Percentiles rank a stretch among this genome's conserved stretches.
Conservation (phyloP, 2,888 invertebrate species). For the Lagria hirta region DNA sequence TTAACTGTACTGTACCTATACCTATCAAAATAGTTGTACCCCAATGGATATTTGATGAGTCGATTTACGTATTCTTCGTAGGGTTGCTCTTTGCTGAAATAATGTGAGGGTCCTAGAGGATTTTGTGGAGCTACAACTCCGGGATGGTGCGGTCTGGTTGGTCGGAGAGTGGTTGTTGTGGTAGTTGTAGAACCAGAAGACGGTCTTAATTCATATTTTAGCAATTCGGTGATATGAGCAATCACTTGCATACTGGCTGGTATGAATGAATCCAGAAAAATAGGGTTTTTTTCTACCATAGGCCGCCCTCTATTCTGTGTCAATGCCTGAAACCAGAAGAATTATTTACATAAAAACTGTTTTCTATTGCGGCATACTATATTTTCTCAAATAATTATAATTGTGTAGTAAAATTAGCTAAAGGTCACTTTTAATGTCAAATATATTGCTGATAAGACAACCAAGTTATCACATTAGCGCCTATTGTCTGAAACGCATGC, state of each 20-base stretch:
- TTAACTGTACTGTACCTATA: too few species aligned
- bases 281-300: conserved; percentile 55
- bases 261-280: conserved; percentile 63
- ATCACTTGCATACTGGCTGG: conserved; percentile 71
- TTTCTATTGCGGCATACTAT: too few species aligned
- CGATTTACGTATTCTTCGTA: conserved; percentile 39
- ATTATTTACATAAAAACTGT: too few species aligned
- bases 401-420: too few species aligned
- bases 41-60: conserved; percentile 35
- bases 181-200: conserved; percentile 37
- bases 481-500: too few species aligned
- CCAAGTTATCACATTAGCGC: too few species aligned
- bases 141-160: conserved; percentile 44
- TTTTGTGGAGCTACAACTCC: conserved; percentile 59
- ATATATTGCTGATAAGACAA: too few species aligned
- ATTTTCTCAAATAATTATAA: too few species aligned
- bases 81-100: conserved; percentile 23
- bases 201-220: conserved; percentile 59
- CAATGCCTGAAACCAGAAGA: too few species aligned
- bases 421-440: too few species aligned
- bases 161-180: conserved; percentile 42
- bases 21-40: conserved; percentile 34
- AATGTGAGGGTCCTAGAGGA: conserved; percentile 51
- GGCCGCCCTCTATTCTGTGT: conserved; percentile 38
- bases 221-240: conserved; percentile 62